Evolutionary conservation across 2,797 vertebrate species (phyloP).

Genomic region (Sebastes steindachneri): DNA sequence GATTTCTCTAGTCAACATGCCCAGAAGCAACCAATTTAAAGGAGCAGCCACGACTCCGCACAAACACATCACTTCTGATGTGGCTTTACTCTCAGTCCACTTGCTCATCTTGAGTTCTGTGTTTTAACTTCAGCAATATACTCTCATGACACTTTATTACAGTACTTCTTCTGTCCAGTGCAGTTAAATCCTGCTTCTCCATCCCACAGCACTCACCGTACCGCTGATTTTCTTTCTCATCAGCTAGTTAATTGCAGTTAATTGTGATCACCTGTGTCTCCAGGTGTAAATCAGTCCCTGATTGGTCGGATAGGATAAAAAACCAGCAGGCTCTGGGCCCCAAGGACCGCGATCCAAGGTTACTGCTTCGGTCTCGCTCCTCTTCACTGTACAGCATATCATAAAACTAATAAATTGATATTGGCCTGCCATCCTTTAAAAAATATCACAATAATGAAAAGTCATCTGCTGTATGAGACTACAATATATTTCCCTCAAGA

Average conservation of each 20-base stretch:
- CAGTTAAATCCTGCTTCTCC: neutral
- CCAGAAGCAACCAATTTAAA: constrained; percentile 39
- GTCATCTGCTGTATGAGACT: constrained; percentile 45
- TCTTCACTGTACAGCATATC: constrained; percentile 23
- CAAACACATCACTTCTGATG: constrained; percentile 29
- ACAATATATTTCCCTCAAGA: constrained; percentile 62
- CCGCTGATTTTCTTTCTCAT: constrained; percentile 1
- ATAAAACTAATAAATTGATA: constrained; percentile 49
- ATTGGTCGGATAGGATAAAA: constrained; percentile 26
- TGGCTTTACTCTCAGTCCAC: constrained; percentile 13
- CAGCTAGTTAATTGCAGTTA: constrained; percentile 45
- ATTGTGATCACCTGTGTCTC: constrained; percentile 37
- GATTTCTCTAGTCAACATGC: constrained; percentile 37
- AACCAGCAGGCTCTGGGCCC: constrained; percentile 8
- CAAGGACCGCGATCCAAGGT: constrained; percentile 41
- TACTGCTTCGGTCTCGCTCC: constrained; percentile 11
- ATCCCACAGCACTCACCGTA: neutral
- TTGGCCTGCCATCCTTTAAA: constrained; percentile 30
- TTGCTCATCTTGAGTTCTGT: constrained; percentile 9
- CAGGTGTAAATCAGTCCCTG: constrained; percentile 35
- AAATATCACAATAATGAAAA: constrained; percentile 67
- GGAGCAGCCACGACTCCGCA: constrained; percentile 14
- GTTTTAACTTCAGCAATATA: constrained; percentile 39
- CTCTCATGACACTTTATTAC: constrained; percentile 32
- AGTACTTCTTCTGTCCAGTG: constrained; percentile 15